These are phyloP conservation scores for Lasiurus cinereus DNA, from an alignment of 2,113 vertebrate species.

Conservation along the genomic window DNA sequence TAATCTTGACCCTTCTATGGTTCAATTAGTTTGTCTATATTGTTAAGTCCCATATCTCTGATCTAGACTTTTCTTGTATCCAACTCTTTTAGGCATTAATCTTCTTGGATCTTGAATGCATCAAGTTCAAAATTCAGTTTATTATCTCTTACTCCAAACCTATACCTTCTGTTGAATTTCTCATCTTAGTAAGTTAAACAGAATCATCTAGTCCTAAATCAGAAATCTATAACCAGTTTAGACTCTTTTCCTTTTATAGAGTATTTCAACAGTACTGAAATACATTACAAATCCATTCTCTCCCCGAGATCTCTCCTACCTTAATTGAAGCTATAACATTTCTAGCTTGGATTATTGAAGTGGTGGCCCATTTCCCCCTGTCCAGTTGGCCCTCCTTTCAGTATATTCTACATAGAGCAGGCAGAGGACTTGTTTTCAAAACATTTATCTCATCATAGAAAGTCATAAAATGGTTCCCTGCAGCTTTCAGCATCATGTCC, in stretches of 20 bases:
- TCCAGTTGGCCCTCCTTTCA: conserved; percentile 16
- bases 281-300: not conserved
- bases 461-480: not conserved
- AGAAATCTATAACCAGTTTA: not conserved
- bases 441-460: not conserved
- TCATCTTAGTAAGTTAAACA: not conserved
- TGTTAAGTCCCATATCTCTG: not conserved
- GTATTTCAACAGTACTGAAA: not conserved
- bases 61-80: not conserved
- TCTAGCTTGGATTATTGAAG: conserved; percentile 1
- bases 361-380: not conserved
- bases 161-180: not conserved
- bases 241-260: not conserved
- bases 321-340: conserved; percentile 38
- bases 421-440: conserved; percentile 31
- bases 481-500: not conserved
- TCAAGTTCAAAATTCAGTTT: conserved; percentile 1
- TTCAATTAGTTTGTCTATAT: not conserved
- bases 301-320: not conserved
- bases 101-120: not conserved
- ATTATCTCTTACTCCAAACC: not conserved
- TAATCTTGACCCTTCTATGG: not conserved
- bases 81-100: not conserved
- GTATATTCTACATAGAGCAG: not conserved
- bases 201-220: not conserved